These are phyloP conservation scores for Geotrypetes seraphini DNA, from an alignment of 2,797 vertebrate species.

Conservation along the genomic window DNA sequence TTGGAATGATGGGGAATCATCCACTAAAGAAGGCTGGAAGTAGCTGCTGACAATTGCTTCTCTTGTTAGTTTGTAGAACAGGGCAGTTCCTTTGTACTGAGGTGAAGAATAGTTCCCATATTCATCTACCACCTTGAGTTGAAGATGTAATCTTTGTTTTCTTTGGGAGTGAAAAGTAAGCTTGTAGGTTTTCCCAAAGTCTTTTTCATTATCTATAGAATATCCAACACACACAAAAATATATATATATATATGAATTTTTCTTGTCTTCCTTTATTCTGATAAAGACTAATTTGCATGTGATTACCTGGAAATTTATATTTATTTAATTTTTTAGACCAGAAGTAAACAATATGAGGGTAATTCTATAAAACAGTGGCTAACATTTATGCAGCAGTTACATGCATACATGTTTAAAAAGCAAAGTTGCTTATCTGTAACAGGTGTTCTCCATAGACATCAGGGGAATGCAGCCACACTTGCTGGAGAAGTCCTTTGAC, in stretches of 20 bases:
- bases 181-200: constrained; percentile 35
- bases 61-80: constrained; percentile 62
- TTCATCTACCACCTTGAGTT: constrained; percentile 66
- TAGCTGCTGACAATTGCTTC: constrained; percentile 42
- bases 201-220: constrained; percentile 35
- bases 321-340: no score
- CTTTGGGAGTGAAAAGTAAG: constrained; percentile 75
- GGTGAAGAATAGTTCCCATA: constrained; percentile 77
- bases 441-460: no score
- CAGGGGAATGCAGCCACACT: no score
- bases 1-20: constrained; percentile 32
- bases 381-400: no score
- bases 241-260: background rate
- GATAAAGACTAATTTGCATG: no score
- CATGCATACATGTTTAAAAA: no score
- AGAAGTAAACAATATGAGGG: no score
- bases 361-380: no score
- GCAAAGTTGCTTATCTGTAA: no score
- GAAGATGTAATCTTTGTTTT: constrained; percentile 52
- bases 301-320: no score
- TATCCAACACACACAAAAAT: background rate
- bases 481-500: no score
- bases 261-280: no score
- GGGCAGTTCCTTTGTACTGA: constrained; percentile 70
- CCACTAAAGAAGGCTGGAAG: constrained; percentile 15